Evolutionary conservation across 1,140 invertebrate genomes (phyloP).

Genomic region (Drosophila fuyamai): DNA sequence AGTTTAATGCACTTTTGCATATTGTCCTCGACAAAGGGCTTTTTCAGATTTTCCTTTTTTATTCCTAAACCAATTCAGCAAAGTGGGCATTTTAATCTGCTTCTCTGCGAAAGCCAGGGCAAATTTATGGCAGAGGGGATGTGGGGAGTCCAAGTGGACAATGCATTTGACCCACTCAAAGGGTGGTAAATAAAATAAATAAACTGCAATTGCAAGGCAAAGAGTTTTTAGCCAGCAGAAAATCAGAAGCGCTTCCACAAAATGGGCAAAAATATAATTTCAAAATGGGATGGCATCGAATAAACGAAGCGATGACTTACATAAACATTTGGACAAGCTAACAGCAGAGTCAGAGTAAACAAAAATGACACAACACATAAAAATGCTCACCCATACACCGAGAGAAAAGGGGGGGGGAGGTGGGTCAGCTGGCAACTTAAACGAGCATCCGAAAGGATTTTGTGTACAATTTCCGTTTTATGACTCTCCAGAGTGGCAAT

Average conservation of each 20-base stretch:
- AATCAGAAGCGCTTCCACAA: constrained; percentile 70
- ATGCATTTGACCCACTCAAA: constrained; percentile 70
- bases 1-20: constrained; percentile 54
- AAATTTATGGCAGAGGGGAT: constrained; percentile 37
- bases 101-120: constrained; percentile 31
- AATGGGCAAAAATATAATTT: constrained; percentile 80
- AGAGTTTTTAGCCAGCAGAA: constrained; percentile 76
- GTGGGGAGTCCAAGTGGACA: constrained; percentile 22
- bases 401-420: not conserved
- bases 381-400: constrained; percentile 50
- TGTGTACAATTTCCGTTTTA: constrained; percentile 84
- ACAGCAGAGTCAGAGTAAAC: constrained; percentile 69
- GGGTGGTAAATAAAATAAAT: constrained; percentile 80
- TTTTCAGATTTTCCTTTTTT: constrained; percentile 13
- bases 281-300: constrained; percentile 73
- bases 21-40: constrained; percentile 42
- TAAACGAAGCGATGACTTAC: constrained; percentile 82
- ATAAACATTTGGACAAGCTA: constrained; percentile 77
- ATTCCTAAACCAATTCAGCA: constrained; percentile 55
- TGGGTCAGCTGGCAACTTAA: constrained; percentile 67
- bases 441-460: constrained; percentile 84
- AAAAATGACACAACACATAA: constrained; percentile 83
- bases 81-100: constrained; percentile 63
- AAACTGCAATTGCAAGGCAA: constrained; percentile 76
- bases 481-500: constrained; percentile 84